Evolutionary conservation across 2,888 invertebrate species (phyloP), one percentile per base, ranked within the genome.

Genomic region (Bunonema sp.): DNA sequence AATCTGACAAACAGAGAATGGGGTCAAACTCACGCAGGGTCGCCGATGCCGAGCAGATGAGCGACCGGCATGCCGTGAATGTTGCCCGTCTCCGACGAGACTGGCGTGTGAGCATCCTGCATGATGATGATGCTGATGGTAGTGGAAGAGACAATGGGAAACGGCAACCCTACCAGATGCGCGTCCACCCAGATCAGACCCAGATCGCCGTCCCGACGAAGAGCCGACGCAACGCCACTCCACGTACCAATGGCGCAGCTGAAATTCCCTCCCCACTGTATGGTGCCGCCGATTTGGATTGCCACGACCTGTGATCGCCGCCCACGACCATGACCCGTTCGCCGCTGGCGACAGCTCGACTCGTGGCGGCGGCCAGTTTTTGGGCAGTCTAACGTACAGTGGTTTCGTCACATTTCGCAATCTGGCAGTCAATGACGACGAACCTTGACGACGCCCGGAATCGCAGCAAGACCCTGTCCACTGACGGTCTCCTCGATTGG

Each of bases 61-160:
- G 61, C 54, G 5, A 61, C 55, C 2, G 61, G 61, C 59, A 58
- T 59, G 22, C 61, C 61, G 35, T 61, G 61, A 23, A 59, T 47
- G 42, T 61, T 59, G 15, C 61, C 61, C 4, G 55, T 52, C 29
- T 48, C 47, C 30, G 49, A 52, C 21, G 51, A 50, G 30, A 45
- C 49, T 1, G 55, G 54, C 0, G 58, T 58, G 42, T 61, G 59
- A 8, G 57, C 51, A 34, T 61, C 61, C 54, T 57, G 30, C 37
- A 50, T 38, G 12, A 23, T 30, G 16, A 24, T 19, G 16, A 21
- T 16, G 3, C 19, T 32, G 2, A 23, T 24, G 32, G 15, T n/a
- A 33, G 42, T 18, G 32, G n/a, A 33, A n/a, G 23, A 41, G n/a
- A 3, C 20, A 29, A 15, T 31, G 3, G 8, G 35, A 29, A 15